Evolutionary conservation across 2,888 invertebrate genomes (phyloP).

Genomic region (Polydrusus pterygomalis): DNA sequence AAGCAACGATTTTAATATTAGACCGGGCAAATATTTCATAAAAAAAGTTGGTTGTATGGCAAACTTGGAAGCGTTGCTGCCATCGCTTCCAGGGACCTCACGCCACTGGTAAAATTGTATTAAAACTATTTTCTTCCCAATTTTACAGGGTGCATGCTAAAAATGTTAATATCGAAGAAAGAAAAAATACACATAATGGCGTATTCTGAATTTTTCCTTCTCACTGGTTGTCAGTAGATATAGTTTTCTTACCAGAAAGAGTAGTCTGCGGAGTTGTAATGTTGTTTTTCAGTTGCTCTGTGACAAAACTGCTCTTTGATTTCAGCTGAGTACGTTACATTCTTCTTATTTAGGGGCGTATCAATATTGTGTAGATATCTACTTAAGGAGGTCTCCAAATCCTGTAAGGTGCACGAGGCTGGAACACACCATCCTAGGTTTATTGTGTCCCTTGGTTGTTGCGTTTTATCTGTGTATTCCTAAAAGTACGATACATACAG

Average conservation of each 20-base stretch:
- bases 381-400: constrained; percentile 66
- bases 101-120: too few species aligned
- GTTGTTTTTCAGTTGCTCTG: constrained; percentile 61
- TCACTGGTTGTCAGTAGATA: too few species aligned
- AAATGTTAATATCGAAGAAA: too few species aligned
- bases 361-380: constrained; percentile 65
- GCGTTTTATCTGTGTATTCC: constrained; percentile 65
- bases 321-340: constrained; percentile 63
- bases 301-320: constrained; percentile 64
- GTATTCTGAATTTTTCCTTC: too few species aligned
- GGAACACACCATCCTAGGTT: constrained; percentile 69
- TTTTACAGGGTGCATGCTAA: too few species aligned
- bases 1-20: too few species aligned
- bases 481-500: constrained; percentile 51
- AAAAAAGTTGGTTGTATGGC: too few species aligned
- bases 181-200: too few species aligned
- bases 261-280: constrained; percentile 65
- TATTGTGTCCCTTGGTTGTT: constrained; percentile 65
- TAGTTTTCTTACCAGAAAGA: constrained; percentile 67
- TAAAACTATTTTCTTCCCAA: too few species aligned
- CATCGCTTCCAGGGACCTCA: too few species aligned
- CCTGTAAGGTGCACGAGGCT: constrained; percentile 66
- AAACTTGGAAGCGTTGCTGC: too few species aligned
- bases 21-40: too few species aligned
- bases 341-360: constrained; percentile 61